Evolutionary conservation across 2,888 invertebrate species (phyloP), one percentile per base, ranked within the genome.

Genomic region (Orchesellides sinensis): DNA sequence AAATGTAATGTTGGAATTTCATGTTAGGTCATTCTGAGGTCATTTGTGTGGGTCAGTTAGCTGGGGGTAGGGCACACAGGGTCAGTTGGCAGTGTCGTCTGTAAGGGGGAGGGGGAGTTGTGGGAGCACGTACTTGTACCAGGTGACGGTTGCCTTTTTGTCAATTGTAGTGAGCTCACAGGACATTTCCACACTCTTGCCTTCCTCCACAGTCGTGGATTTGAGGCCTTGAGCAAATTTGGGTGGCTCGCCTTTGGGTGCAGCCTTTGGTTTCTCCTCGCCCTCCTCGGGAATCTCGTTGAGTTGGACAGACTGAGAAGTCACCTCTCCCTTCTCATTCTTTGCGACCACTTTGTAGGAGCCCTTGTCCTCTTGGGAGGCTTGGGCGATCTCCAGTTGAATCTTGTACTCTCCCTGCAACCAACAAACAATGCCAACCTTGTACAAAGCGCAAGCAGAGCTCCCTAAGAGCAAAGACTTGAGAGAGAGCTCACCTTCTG

Each of bases 261-360:
- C 95, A 68, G 87, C 94, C 61, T 85, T 84, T 14, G 86, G 85
- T 61, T 87, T 85, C 45, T 86, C 83, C n/a, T n/a, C 40, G 40
- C 86, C 83, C 88, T 94, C 94, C 88, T 94, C 94, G 1, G 95
- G 95, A 88, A 96, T 93, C 86, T 96, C 96, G 65, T 94, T 93
- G 69, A 97, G 94, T 90, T 96, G 95, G 2, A 97, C 96, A 79
- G 94, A 92, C 90, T 96, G 96, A 27, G 97, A 97, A 14, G 94
- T 94, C 14, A 96, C 96, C 90, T 97, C 96, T 85, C 97, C 97
- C 90, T 97, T 97, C 89, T 96, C 96, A 90, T 97, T 97, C 90
- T 95, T 96, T 25, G 97, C 97, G 5, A 97, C 93, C 88, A 97
- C 91, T 91, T 96, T 97, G 90, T 98, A 97, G 80, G 94, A 92